Evolutionary conservation across 1,140 invertebrate species (phyloP).

Genomic region (Drosophila sturtevanti): DNA sequence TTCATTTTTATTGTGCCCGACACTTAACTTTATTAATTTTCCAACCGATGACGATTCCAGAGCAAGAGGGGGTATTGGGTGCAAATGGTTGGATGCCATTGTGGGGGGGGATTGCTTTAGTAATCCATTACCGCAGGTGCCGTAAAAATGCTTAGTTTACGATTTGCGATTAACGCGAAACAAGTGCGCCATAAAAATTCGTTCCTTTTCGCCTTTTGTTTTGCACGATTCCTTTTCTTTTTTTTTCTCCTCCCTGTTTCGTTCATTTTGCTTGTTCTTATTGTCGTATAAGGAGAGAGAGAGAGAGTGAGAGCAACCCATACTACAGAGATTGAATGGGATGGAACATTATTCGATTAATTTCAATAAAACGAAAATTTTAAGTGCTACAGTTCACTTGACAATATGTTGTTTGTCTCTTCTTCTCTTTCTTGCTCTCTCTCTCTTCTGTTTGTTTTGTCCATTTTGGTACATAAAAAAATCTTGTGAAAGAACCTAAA

Average conservation of each 20-base stretch:
- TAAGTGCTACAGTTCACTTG: conserved; percentile 20
- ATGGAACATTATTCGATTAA: conserved; percentile 69
- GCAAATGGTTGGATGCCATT: background rate
- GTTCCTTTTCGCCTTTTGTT: conserved; percentile 48
- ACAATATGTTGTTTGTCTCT: conserved; percentile 10
- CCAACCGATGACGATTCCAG: conserved; percentile 62
- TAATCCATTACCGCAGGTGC: conserved; percentile 80
- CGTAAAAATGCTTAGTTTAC: conserved; percentile 80
- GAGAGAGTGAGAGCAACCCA: background rate
- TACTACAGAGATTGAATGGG: conserved; percentile 16
- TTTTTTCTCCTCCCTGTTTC: background rate
- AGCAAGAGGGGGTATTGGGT: background rate
- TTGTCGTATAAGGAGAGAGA: background rate
- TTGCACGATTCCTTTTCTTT: conserved; percentile 19
- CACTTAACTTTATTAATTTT: conserved; percentile 81
- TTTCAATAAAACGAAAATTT: conserved; percentile 75
- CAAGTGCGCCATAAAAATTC: conserved; percentile 74
- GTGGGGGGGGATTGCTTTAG: conserved; percentile 48
- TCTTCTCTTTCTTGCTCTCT: background rate
- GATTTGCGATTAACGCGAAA: conserved; percentile 79
- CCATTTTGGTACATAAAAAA: conserved; percentile 11
- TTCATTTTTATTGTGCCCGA: conserved; percentile 76
- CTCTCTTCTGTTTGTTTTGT: background rate
- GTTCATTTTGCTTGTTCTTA: conserved; percentile 3
- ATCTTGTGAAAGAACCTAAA: conserved; percentile 2